A percentile compares a stretch with the other conserved stretches of the same genome.
phyloP scores from a whole-genome alignment of 2,888 invertebrate genomes.

The Ochlodes sylvanus region DNA sequence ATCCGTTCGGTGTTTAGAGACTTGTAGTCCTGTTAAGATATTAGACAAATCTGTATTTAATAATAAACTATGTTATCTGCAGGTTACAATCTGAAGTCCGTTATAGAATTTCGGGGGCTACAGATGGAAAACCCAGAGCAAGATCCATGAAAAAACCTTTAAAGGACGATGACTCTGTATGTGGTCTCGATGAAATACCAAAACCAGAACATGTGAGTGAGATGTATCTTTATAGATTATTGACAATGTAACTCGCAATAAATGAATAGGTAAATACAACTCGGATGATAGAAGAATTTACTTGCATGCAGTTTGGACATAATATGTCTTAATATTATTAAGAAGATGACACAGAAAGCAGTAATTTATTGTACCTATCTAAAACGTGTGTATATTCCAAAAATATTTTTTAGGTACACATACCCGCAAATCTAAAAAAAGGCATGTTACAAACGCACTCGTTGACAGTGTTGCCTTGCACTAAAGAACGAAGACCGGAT shows the following conservation, averaged over 20 bases:
- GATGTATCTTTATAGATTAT: constrained; percentile 41
- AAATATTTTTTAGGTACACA: constrained; percentile 53
- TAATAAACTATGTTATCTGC: not conserved
- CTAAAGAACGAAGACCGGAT: constrained; percentile 63
- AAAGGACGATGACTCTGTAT: constrained; percentile 60
- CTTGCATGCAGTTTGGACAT: no score
- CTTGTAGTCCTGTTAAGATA: no score
- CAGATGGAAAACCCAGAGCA: constrained; percentile 64
- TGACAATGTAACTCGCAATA: no score
- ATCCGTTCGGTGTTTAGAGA: no score
- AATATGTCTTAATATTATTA: no score
- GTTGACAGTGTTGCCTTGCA: constrained; percentile 71
- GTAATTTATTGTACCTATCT: no score
- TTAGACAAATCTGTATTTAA: not conserved
- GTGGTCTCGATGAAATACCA: constrained; percentile 74
- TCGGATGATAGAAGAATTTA: no score
- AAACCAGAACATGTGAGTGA: constrained; percentile 64
- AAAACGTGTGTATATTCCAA: no score
- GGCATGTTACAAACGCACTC: constrained; percentile 74
- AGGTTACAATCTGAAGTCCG: constrained; percentile 28
- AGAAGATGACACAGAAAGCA: no score
- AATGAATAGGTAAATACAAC: no score
- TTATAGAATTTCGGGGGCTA: constrained; percentile 49
- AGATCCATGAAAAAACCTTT: constrained; percentile 52
- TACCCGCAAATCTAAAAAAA: constrained; percentile 64